Evolutionary conservation across 2,888 invertebrate genomes (phyloP).

Genomic region (Caenorhabditis japonica): DNA sequence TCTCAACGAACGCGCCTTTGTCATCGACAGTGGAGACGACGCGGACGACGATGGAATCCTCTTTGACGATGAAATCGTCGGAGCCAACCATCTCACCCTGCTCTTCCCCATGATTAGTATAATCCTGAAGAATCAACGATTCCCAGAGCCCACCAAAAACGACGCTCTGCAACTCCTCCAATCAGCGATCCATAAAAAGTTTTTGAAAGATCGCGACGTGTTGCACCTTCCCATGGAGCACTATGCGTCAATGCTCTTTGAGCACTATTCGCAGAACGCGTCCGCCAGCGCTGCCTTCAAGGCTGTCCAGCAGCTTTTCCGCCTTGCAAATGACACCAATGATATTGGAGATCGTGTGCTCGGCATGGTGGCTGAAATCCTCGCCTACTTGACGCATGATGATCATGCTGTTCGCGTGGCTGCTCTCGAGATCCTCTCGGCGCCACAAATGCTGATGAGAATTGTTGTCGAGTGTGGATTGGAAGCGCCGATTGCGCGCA

Average conservation of each 20-base stretch:
- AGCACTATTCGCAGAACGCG: slow-evolving; percentile 34
- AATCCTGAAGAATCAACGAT: slow-evolving; percentile 43
- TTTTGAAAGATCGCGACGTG: slow-evolving; percentile 59
- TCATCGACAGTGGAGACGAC: slow-evolving; percentile 67
- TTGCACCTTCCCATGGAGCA: slow-evolving; percentile 62
- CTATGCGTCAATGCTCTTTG: slow-evolving; percentile 58
- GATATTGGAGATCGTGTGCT: slow-evolving; percentile 56
- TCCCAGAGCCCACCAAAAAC: slow-evolving; percentile 21
- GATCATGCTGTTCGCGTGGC: slow-evolving; percentile 54
- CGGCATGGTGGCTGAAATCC: slow-evolving; percentile 53
- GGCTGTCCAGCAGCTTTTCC: slow-evolving; percentile 50
- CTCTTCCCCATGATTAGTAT: slow-evolving; percentile 59
- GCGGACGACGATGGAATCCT: slow-evolving; percentile 48
- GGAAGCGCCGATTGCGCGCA: slow-evolving; percentile 33
- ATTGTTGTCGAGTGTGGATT: slow-evolving; percentile 53
- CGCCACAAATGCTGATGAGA: slow-evolving; percentile 60
- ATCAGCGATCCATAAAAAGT: slow-evolving; percentile 56
- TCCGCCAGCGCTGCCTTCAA: slow-evolving; percentile 36
- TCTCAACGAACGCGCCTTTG: slow-evolving; percentile 65
- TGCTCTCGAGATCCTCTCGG: slow-evolving; percentile 55
- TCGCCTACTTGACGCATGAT: slow-evolving; percentile 51
- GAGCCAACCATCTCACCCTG: slow-evolving; percentile 61
- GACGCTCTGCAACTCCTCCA: slow-evolving; percentile 55
- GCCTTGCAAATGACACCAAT: slow-evolving; percentile 61
- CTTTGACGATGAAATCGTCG: slow-evolving; percentile 63